phyloP scores from a whole-genome alignment of 2,888 invertebrate species.

The Linnaemya tessellans region DNA sequence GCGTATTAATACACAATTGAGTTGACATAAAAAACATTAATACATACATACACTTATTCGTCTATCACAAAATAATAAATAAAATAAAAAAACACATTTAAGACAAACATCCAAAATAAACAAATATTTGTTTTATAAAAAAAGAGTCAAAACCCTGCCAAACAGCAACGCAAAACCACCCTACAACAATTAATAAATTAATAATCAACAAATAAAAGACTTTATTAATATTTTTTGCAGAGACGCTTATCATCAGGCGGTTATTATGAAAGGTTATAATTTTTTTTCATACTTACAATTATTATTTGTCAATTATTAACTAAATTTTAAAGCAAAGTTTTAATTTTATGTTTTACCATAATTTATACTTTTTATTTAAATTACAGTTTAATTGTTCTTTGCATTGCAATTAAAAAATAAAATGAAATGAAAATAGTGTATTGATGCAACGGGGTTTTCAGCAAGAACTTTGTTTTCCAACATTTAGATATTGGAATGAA shows the following conservation, averaged over 20 bases:
- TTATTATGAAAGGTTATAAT: slow-evolving; percentile 84
- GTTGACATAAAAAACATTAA: slow-evolving; percentile 1
- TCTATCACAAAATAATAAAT: too few relatives aligned
- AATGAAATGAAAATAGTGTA: too few relatives aligned
- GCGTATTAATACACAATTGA: slow-evolving; percentile 41
- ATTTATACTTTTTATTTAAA: slow-evolving; percentile 65
- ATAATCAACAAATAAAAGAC: slow-evolving; percentile 78
- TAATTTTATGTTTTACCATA: slow-evolving; percentile 22
- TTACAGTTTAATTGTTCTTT: slow-evolving; percentile 61
- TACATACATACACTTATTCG: neutral
- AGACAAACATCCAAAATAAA: slow-evolving; percentile 18
- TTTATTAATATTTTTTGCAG: slow-evolving; percentile 83
- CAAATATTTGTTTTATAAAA: slow-evolving; percentile 18
- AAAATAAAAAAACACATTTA: slow-evolving; percentile 2
- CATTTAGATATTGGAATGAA: too few relatives aligned
- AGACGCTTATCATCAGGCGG: slow-evolving; percentile 83
- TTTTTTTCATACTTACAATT: slow-evolving; percentile 79
- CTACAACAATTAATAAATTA: slow-evolving; percentile 73
- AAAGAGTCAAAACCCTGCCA: slow-evolving; percentile 1
- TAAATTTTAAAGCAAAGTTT: slow-evolving; percentile 52
- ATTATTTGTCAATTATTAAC: slow-evolving; percentile 64
- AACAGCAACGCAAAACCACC: slow-evolving; percentile 35
- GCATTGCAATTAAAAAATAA: too few relatives aligned
- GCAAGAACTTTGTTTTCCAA: too few relatives aligned
- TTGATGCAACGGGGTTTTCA: too few relatives aligned